A percentile compares a stretch with the other conserved stretches of the same genome.
These are phyloP conservation scores for Polyergus mexicanus DNA, from an alignment of 1,140 invertebrate species.

Conservation along the genomic window DNA sequence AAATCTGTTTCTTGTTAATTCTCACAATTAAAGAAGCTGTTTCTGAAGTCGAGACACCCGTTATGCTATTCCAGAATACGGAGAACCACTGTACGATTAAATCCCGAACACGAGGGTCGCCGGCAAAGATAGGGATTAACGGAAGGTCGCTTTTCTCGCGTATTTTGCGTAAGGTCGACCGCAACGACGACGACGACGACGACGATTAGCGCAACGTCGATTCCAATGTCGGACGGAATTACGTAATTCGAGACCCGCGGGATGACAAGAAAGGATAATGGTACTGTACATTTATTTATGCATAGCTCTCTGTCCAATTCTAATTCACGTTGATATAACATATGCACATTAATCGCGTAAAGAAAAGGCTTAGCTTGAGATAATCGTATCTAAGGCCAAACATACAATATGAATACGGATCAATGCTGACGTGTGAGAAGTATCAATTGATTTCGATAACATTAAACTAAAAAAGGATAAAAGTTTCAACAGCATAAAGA, in stretches of 20 bases:
- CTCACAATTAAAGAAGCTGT: constrained; percentile 10
- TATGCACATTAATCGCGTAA: neutral
- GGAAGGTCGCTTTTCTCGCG: constrained; percentile 57
- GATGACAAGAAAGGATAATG: constrained; percentile 25
- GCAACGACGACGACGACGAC: constrained; percentile 19
- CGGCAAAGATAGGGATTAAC: constrained; percentile 58
- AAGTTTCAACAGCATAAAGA: neutral
- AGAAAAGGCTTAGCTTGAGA: neutral
- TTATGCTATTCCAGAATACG: neutral
- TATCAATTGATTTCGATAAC: neutral
- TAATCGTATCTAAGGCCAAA: neutral
- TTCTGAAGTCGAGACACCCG: neutral
- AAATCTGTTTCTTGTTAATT: neutral
- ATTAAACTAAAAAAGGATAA: neutral
- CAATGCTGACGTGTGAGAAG: neutral
- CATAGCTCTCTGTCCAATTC: neutral
- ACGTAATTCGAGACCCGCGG: constrained; percentile 44
- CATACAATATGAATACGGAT: neutral
- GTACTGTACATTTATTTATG: constrained; percentile 30
- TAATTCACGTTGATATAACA: constrained; percentile 12
- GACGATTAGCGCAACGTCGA: constrained; percentile 66
- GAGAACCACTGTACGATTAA: constrained; percentile 47
- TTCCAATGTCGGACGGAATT: constrained; percentile 61
- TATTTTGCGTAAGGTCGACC: constrained; percentile 43
- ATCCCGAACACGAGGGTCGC: constrained; percentile 63